phyloP scores from a whole-genome alignment of 2,888 invertebrate species.

The Druceiella hillmani region DNA sequence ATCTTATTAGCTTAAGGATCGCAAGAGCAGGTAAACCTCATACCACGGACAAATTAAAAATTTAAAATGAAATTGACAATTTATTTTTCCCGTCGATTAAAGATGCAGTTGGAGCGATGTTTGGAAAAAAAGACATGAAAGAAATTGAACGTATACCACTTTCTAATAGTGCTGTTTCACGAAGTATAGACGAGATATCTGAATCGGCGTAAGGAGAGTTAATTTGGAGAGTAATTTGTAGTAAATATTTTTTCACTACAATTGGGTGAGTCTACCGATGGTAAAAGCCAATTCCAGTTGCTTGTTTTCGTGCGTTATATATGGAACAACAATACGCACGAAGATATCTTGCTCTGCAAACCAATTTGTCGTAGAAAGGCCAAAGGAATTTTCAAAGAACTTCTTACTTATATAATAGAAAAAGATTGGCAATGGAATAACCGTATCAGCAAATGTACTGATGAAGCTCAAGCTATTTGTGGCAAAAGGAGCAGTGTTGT shows the following conservation, averaged over 20 bases:
- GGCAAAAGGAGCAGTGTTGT: constrained; percentile 5
- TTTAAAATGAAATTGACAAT: too few species aligned
- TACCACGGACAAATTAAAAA: constrained; percentile 12
- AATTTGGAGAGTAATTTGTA: constrained; percentile 11
- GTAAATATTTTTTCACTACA: constrained; percentile 11
- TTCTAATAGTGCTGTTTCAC: constrained; percentile 13
- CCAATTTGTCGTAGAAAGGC: constrained; percentile 10
- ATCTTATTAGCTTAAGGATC: constrained; percentile 12
- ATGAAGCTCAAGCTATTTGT: background rate
- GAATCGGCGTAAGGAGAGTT: constrained; percentile 13
- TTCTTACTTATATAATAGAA: constrained; percentile 2
- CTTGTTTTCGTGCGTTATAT: too few species aligned
- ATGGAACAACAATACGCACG: too few species aligned
- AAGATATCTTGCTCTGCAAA: too few species aligned
- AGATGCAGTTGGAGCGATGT: constrained; percentile 15
- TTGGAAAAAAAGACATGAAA: constrained; percentile 13
- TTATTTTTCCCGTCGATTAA: constrained; percentile 14
- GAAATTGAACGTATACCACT: constrained; percentile 14
- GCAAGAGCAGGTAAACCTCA: constrained; percentile 13
- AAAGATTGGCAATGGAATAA: too few species aligned
- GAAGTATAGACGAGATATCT: constrained; percentile 14
- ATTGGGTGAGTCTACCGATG: constrained; percentile 14
- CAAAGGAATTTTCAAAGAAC: constrained; percentile 7
- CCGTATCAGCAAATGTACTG: too few species aligned
- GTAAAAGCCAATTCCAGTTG: too few species aligned